Base-by-base conservation (phyloP, 2,888 invertebrate species). In the Agrotis ipsilon region DNA sequence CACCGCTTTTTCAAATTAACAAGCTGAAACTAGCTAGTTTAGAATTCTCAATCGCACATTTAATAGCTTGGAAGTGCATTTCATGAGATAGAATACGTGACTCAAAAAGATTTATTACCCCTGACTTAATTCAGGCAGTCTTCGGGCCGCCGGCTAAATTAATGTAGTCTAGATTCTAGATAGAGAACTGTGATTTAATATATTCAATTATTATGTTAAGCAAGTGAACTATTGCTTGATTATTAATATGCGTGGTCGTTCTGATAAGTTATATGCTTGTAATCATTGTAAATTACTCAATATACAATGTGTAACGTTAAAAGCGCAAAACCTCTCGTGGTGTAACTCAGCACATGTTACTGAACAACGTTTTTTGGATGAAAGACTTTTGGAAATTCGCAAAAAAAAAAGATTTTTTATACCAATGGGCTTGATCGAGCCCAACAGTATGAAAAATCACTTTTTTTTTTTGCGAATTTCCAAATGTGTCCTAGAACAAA, bases 81-180 rank as follows among this genome's bases (percentile, higher is more conserved):
- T 86, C 88, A 87, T 84, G 87, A 90, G 90, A 90, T 90, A 90
- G 91, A 91, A 92, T 89, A 91, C 90, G 90, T 89, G 90, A 86
- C 88, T 90, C 87, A 87, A 90, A 89, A 90, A 90, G 90, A 92
- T 92, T 92, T 91, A 92, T 92, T 81, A 81, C 83, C 75, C 71
- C 81, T 78, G 87, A 88, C 86, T 89, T 91, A 92, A 92, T 90
- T 91, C 90, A 86, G 80, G 83, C 86, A 87, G 88, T 84, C 86
- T 87, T 87, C 86, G 85, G 87, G 87, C 89, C 83, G 83, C 85
- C 82, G 83, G 72, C 73, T 82, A 87, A 89, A 90, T 89, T 91
- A 90, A 89, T 88, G 88, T 83, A 87, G 87, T 86, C 81, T 78
- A 85, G 85, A 82, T 88, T 67, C 73, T 63, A 81, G 79, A 83